These are phyloP conservation scores for Scaptomyza polygonia DNA, from an alignment of 2,888 invertebrate genomes.

Conservation along the genomic window DNA sequence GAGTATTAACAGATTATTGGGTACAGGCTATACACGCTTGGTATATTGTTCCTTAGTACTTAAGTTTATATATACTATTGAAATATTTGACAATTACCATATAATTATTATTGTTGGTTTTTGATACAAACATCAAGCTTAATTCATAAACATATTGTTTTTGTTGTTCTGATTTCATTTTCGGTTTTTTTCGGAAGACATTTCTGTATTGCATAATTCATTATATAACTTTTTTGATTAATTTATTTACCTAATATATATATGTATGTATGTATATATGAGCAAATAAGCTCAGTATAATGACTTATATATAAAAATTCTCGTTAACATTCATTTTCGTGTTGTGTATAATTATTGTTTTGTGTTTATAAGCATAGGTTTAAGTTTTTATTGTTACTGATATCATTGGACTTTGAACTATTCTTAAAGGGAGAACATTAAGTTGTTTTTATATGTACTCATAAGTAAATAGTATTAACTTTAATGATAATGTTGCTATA, in stretches of 20 bases:
- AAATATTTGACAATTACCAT: no score
- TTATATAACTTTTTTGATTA: conserved; percentile 54
- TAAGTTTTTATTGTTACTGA: conserved; percentile 44
- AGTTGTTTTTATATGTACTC: conserved; percentile 7
- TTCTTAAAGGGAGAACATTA: conserved; percentile 36
- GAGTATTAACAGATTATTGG: no score
- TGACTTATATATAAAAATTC: conserved; percentile 48
- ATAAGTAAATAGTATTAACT: conserved; percentile 6
- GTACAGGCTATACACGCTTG: conserved; percentile 11
- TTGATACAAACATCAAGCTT: conserved; percentile 40
- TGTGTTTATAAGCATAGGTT: conserved; percentile 31
- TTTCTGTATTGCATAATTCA: conserved; percentile 67
- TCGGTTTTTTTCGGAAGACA: conserved; percentile 57
- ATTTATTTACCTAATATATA: conserved; percentile 50
- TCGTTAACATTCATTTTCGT: conserved; percentile 57
- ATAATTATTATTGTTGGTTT: conserved; percentile 28
- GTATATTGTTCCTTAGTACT: conserved; percentile 9
- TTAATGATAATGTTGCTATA: conserved; percentile 5
- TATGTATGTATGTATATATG: no score
- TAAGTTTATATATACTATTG: background rate
- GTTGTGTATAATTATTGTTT: conserved; percentile 58
- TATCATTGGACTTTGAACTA: conserved; percentile 50
- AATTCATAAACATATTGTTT: conserved; percentile 25
- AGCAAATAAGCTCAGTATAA: conserved; percentile 64
- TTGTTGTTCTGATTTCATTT: conserved; percentile 34